These are phyloP conservation scores for Drosophila lini DNA, from an alignment of 1,140 invertebrate species.

Conservation along the genomic window DNA sequence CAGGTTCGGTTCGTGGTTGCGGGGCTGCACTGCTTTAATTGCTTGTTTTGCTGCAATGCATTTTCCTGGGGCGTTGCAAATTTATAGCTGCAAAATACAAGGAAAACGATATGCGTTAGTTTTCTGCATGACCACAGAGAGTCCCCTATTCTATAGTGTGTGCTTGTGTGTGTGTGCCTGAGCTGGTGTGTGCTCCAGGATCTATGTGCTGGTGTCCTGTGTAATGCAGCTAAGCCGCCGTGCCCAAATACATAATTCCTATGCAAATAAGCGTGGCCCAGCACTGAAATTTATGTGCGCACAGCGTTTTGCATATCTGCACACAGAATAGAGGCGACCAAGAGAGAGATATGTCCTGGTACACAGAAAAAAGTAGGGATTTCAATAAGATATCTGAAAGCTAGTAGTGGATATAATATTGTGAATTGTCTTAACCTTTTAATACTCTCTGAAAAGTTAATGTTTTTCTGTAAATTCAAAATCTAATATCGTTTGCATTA, in stretches of 20 bases:
- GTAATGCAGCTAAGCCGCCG: slow-evolving; percentile 76
- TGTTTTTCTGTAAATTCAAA: background rate
- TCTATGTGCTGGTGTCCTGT: slow-evolving; percentile 56
- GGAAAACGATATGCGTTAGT: slow-evolving; percentile 78
- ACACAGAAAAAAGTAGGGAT: slow-evolving; percentile 4
- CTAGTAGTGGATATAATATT: no score
- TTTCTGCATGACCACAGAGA: slow-evolving; percentile 72
- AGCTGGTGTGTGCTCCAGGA: slow-evolving; percentile 20
- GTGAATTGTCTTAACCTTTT: no score
- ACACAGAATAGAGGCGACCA: slow-evolving; percentile 31
- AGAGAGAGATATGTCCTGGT: slow-evolving; percentile 30
- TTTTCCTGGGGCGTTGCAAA: slow-evolving; percentile 74
- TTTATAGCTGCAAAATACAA: slow-evolving; percentile 81
- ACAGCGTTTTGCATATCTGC: slow-evolving; percentile 77
- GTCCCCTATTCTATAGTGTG: slow-evolving; percentile 6
- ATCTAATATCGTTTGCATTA: background rate
- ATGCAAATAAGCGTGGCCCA: slow-evolving; percentile 78
- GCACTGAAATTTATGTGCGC: slow-evolving; percentile 75
- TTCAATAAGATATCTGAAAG: no score
- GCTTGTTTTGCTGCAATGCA: slow-evolving; percentile 81
- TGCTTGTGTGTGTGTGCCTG: background rate
- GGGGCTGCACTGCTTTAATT: slow-evolving; percentile 63
- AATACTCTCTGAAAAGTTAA: no score
- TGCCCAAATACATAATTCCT: slow-evolving; percentile 82
- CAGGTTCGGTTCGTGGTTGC: slow-evolving; percentile 13